These are phyloP conservation scores for Lepidothrix coronata DNA, from an alignment of 2,113 vertebrate species.

Conservation along the genomic window DNA sequence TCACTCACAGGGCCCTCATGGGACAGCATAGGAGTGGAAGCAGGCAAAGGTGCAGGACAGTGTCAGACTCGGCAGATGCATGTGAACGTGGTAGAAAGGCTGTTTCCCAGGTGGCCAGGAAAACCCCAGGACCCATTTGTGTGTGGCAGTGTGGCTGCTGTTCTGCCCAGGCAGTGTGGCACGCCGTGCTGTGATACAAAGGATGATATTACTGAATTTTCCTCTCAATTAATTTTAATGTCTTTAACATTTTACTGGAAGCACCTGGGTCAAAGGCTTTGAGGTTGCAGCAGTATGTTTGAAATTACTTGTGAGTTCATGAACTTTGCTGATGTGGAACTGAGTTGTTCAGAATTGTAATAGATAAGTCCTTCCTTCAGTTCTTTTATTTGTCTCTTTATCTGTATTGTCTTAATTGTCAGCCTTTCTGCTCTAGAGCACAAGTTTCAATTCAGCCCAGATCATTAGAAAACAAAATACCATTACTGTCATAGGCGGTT, in stretches of 20 bases:
- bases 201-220: not conserved
- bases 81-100: not conserved
- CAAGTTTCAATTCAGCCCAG: not conserved
- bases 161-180: not conserved
- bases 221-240: not conserved
- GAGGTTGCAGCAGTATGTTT: not conserved
- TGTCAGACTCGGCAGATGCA: not conserved
- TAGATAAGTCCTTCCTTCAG: not conserved
- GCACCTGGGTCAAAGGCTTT: not conserved
- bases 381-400: not conserved
- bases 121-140: accelerated
- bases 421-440: not conserved
- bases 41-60: not conserved
- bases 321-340: not conserved
- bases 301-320: not conserved
- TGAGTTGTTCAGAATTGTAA: not conserved
- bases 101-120: not conserved
- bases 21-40: not conserved
- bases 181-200: not conserved
- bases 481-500: not conserved
- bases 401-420: not conserved
- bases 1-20: accelerated
- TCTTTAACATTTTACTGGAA: not conserved
- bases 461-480: not conserved
- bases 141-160: not conserved